Conservation (phyloP, 2,888 invertebrate species). For the Philereme transversata region DNA sequence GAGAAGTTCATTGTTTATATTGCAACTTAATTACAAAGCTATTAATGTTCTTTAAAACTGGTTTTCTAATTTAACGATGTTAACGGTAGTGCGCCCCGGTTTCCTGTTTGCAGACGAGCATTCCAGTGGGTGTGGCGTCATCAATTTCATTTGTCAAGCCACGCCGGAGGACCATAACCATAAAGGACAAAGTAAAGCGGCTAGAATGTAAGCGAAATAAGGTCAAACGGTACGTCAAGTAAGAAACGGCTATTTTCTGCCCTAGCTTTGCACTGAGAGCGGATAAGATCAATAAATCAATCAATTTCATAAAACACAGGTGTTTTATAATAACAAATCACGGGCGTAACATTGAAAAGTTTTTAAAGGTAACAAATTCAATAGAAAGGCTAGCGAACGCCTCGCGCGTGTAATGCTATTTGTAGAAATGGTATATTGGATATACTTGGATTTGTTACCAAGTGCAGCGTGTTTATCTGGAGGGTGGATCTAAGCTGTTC, state of each 20-base stretch:
- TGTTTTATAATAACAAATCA: slow-evolving; percentile 45
- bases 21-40: slow-evolving; percentile 6
- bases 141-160: slow-evolving; percentile 69
- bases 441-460: slow-evolving; percentile 58
- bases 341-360: slow-evolving; percentile 29
- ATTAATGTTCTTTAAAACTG: slow-evolving; percentile 51
- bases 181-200: slow-evolving; percentile 43
- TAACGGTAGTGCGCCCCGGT: slow-evolving; percentile 75
- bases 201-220: slow-evolving; percentile 35
- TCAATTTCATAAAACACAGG: slow-evolving; percentile 37
- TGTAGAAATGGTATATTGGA: slow-evolving; percentile 63
- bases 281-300: slow-evolving; percentile 38
- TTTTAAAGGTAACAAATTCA: slow-evolving; percentile 42
- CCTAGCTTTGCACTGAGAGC: slow-evolving; percentile 13
- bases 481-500: slow-evolving; percentile 67
- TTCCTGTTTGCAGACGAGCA: slow-evolving; percentile 70
- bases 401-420: slow-evolving; percentile 60
- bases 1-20: too few species aligned
- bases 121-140: slow-evolving; percentile 69
- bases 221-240: slow-evolving; percentile 43
- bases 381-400: slow-evolving; percentile 47
- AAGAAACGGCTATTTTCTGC: slow-evolving; percentile 19
- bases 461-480: slow-evolving; percentile 73
- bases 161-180: slow-evolving; percentile 41
- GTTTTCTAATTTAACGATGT: slow-evolving; percentile 71